Conservation (phyloP, 2,888 invertebrate genomes). For the Leptogaster cylindrica region DNA sequence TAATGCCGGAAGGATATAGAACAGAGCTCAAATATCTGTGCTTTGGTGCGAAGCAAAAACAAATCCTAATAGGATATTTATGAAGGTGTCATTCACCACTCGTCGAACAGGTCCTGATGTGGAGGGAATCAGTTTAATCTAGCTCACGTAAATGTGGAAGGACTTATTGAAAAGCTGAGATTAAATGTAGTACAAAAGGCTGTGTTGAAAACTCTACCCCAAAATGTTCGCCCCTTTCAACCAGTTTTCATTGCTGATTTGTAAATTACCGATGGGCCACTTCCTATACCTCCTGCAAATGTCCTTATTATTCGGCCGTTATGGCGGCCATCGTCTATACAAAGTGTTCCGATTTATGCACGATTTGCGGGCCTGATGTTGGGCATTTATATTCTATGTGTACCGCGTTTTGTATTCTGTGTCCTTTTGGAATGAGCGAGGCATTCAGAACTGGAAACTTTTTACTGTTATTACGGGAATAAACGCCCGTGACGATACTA, state of each 20-base stretch:
- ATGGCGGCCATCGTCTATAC: constrained; percentile 33
- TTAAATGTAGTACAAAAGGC: too few species aligned
- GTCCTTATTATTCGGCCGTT: constrained; percentile 36
- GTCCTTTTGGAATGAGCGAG: background rate
- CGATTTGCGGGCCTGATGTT: constrained; percentile 31
- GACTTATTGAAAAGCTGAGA: constrained; percentile 6
- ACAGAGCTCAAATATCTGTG: constrained; percentile 4
- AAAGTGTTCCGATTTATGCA: constrained; percentile 30
- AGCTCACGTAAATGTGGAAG: constrained; percentile 1
- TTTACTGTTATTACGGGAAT: constrained; percentile 30
- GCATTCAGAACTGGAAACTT: background rate
- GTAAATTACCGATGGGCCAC: constrained; percentile 25
- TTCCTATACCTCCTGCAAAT: constrained; percentile 20
- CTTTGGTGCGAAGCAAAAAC: background rate
- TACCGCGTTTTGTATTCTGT: constrained; percentile 18
- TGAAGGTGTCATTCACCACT: constrained; percentile 2
- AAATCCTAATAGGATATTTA: constrained; percentile 10
- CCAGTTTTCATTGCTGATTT: constrained; percentile 39
- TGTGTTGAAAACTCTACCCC: background rate
- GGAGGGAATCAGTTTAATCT: background rate
- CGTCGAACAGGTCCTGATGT: background rate
- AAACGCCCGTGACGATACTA: constrained; percentile 24
- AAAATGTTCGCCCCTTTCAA: constrained; percentile 11
- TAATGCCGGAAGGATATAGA: background rate
- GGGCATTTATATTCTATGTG: constrained; percentile 36